These are phyloP conservation scores for Labroides dimidiatus DNA, from an alignment of 2,797 vertebrate species.

Conservation along the genomic window DNA sequence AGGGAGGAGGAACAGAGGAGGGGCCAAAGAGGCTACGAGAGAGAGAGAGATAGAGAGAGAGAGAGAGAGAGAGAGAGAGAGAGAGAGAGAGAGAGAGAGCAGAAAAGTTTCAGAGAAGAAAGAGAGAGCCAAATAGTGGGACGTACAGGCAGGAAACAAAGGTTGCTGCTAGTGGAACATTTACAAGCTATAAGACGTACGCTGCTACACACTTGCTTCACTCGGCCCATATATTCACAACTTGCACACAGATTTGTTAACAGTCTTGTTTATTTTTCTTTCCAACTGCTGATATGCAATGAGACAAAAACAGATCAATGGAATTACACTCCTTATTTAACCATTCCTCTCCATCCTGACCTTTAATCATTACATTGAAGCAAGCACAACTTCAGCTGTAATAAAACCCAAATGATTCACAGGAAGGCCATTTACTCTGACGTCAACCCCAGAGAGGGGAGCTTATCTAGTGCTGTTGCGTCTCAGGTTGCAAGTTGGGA, in stretches of 20 bases:
- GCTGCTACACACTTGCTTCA: conserved; percentile 40
- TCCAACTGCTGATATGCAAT: background rate
- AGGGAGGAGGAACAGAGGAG: conserved; percentile 16
- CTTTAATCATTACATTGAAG: background rate
- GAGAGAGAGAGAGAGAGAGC: background rate
- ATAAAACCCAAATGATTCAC: background rate
- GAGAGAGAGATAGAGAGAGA: background rate
- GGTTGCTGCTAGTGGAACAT: conserved; percentile 70
- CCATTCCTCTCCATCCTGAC: background rate
- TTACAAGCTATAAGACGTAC: conserved; percentile 51
- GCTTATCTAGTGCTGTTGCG: background rate
- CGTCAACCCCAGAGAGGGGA: background rate
- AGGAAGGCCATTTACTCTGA: background rate
- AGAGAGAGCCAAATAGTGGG: background rate
- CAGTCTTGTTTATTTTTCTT: background rate
- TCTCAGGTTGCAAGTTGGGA: background rate
- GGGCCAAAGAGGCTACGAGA: background rate
- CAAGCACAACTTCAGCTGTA: background rate
- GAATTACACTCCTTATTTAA: background rate
- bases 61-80: background rate
- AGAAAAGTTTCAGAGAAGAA: conserved; percentile 6
- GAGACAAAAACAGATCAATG: background rate
- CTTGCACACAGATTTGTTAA: background rate
- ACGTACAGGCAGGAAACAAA: conserved; percentile 48
- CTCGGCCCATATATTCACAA: background rate